Evolutionary conservation across 2,888 invertebrate species (phyloP), one percentile per base, ranked within the genome.

Genomic region (Sicus ferrugineus): DNA sequence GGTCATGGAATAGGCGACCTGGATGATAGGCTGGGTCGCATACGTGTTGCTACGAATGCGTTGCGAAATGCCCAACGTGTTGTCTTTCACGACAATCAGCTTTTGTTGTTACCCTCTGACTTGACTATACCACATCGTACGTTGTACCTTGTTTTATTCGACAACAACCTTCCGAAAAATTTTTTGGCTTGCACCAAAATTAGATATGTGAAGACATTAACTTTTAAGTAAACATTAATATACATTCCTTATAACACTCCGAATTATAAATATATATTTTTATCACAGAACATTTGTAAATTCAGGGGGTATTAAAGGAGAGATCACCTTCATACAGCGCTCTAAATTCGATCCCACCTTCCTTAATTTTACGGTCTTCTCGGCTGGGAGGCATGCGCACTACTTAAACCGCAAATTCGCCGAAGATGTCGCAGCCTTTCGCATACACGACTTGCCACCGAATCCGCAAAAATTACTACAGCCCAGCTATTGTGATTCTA

Each of bases 281-380:
- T 28, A 66, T 5, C 61, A 3, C 2, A 74, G 94, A 82, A 88
- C 90, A 0, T 83, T 92, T 14, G 89, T 94, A 30, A 91, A 92
- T 83, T 89, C 90, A 68, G 90, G 91, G 52, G 96, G 96, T 4
- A 90, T 96, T 26, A 90, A 89, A 78, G 96, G 96, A 0, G 89
- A 91, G 65, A 87, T 97, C 2, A 90, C 89, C 11, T 89, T 97
- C 72, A 88, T 87, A 0, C 96, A 96, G 84, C 89, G 91, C 38
- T 93, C 94, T 0, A 92, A 91, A 28, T 95, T 93, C 81, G 93
- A 95, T 83, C 93, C 94, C 0, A 95, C 95, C 0, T 92, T 92
- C 87, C 86, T 92, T 0, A 91, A 90, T 79, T 90, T 95, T 77
- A 89, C 91, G 48, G 82, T 93, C 31, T 87, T 88, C 0, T 88